These are phyloP conservation scores for Eulemur rubriventer DNA, from an alignment of 2,797 vertebrate species.

Conservation along the genomic window DNA sequence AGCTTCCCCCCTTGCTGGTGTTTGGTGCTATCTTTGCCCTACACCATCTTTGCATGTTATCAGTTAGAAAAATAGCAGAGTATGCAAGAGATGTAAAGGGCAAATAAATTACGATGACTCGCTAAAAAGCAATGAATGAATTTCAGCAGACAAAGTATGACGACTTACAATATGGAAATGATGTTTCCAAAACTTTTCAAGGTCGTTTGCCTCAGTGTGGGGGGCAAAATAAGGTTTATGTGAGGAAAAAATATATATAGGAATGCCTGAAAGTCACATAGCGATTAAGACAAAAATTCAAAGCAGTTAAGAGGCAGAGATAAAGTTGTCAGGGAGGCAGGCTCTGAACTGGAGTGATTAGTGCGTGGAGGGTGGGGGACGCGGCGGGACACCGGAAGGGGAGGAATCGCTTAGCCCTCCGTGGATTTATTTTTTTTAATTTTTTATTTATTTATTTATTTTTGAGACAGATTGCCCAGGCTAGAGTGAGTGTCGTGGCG, in stretches of 20 bases:
- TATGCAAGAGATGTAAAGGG: not conserved
- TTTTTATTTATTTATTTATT: too few relatives aligned
- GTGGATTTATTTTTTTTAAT: not conserved
- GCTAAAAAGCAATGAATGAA: not conserved
- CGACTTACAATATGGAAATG: not conserved
- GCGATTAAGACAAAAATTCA: not conserved
- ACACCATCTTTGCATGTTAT: not conserved
- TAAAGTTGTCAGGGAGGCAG: not conserved
- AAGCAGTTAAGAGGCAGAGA: not conserved
- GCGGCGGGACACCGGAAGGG: not conserved
- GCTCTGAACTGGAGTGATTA: not conserved
- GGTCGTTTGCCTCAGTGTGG: not conserved
- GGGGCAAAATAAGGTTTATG: not conserved
- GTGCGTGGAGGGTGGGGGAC: not conserved
- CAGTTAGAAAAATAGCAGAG: not conserved
- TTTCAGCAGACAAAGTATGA: not conserved
- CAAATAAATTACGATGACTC: not conserved
- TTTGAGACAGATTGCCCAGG: too few relatives aligned
- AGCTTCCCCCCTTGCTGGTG: conserved; percentile 24
- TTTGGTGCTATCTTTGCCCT: conserved; percentile 20
- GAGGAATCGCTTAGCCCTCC: not conserved
- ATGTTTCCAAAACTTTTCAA: not conserved
- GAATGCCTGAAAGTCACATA: not conserved
- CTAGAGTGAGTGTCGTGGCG: too few relatives aligned
- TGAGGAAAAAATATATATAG: not conserved